Evolutionary conservation across 1,140 invertebrate species (phyloP), one percentile per base, ranked within the genome.

Genomic region (Eumaeus atala): DNA sequence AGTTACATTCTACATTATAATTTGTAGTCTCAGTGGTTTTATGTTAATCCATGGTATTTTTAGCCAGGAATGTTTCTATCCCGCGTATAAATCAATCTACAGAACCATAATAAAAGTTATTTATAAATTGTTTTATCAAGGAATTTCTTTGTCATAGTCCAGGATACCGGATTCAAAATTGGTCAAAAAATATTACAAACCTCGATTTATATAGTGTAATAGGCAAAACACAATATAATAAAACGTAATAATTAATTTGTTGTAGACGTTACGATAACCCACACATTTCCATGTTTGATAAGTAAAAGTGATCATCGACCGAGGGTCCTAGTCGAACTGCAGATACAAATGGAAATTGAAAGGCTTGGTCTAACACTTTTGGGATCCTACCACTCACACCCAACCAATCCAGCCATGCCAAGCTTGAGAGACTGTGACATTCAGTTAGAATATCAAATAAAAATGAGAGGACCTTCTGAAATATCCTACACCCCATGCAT

Each of bases 331-430:
- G 92, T 95, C 12, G 94, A 96, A 75, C 84, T 91, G 11, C 92
- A 97, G 88, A 96, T 98, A 70, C 92, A 93, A 48, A 91, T 92
- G 72, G 90, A 91, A 47, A 95, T 98, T 87, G 92, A 96, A 72
- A 92, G 91, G 70, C 90, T 94, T 59, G 92, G 94, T 53, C 89
- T 97, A 21, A 92, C 92, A 21, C 87, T 98, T 9, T 93, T 98
- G 34, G 97, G 96, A 4, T 98, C 97, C 96, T 98, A 98, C 89
- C 97, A 98, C 77, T 97, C 95, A n/a, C 97, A 98, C 89, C 96
- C 96, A 0, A 91, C 93, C 40, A 93, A 95, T 58, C 92, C 94
- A 61, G 94, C 96, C 9, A 94, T 96, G 59, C 96, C 96, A 9
- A 96, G 95, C 12, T 85, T 98, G 0, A 89, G 95, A 44, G 97